Evolutionary conservation across 2,797 vertebrate species (phyloP), one percentile per base, ranked within the genome.

Genomic region (Pteronotus mesoamericanus): DNA sequence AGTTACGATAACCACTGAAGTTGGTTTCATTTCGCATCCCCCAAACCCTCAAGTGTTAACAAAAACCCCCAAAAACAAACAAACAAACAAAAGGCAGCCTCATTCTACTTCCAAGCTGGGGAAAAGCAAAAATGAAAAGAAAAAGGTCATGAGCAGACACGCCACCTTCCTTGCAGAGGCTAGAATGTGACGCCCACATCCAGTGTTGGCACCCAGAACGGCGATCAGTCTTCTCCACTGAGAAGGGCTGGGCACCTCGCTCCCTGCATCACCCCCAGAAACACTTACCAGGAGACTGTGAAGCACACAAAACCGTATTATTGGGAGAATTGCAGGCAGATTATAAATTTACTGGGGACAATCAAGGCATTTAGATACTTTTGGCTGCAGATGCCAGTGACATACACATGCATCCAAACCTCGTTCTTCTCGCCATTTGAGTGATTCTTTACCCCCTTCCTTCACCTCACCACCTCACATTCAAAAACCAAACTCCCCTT

Each of bases 301-400:
- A 77, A 75, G 61, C 66, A 71, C 89, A 98, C 95, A 97, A 97
- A 94, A 95, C 92, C 1, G 22, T 59, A 94, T 97, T 98, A 94
- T 95, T 53, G 77, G 90, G 92, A 96, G 94, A 89, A 94, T 96
- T 95, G 94, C 94, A 95, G 97, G 94, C 95, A 95, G 96, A 96
- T 96, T 98, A 97, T 97, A 95, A 97, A 97, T 97, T 95, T 96
- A 95, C 95, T 96, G 95, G 89, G 92, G 95, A 97, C 97, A 97
- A 96, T 96, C 91, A 57, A 82, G 94, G 97, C 96, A 96, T 97
- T 97, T 94, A 94, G 94, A 88, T 61, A 19, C 86, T 96, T 90
- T 83, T 95, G 96, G 94, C 97, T 88, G 46, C 88, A 95, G 84
- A 88, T 86, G 91, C 94, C 48, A 44, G 95, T 66, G 86, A 96